phyloP scores from a whole-genome alignment of 2,797 vertebrate genomes.

The Basileuterus tristriatus region DNA sequence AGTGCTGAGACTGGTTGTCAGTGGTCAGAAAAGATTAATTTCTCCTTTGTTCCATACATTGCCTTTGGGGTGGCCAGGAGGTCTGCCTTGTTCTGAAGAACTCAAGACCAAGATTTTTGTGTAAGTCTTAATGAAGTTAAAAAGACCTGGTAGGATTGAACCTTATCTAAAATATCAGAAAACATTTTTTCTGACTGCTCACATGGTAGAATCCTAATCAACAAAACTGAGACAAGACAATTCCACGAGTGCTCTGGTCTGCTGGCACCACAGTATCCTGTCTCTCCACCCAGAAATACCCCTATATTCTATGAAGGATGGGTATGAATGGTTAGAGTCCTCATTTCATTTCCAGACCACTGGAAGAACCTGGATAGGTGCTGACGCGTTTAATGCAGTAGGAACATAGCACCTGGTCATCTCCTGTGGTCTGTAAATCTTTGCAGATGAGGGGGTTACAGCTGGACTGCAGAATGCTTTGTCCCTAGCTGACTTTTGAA shows the following conservation, averaged over 20 bases:
- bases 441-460: not conserved
- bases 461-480: not conserved
- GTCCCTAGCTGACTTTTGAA: not conserved
- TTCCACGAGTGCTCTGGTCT: not conserved
- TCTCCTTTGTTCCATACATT: not conserved
- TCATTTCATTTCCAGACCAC: not conserved
- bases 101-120: not conserved
- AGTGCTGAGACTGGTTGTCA: not conserved
- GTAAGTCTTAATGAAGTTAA: not conserved
- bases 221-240: not conserved
- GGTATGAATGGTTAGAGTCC: not conserved
- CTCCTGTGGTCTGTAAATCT: not conserved
- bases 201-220: not conserved
- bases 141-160: not conserved
- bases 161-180: not conserved
- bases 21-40: not conserved
- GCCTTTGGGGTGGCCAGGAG: not conserved
- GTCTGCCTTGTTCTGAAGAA: not conserved
- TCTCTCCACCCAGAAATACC: not conserved
- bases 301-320: not conserved
- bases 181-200: not conserved
- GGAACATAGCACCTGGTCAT: not conserved
- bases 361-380: not conserved
- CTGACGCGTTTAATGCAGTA: fast-evolving
- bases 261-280: not conserved